Conservation (phyloP, 2,113 vertebrate genomes). For the Genyomyrus donnyi region DNA sequence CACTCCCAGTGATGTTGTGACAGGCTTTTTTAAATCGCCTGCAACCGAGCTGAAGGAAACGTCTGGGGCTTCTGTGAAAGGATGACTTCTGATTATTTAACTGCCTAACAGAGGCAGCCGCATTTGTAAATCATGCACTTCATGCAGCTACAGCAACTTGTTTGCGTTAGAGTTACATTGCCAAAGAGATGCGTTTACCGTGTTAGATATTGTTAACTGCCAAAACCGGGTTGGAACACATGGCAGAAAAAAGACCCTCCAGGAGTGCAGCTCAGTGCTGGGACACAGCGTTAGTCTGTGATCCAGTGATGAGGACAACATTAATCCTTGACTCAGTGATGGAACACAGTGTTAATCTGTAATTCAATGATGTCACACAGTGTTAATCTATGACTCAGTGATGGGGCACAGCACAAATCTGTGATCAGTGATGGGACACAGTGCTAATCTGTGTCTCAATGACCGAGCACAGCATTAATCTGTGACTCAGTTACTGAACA, state of each 20-base stretch:
- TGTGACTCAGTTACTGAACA: neutral
- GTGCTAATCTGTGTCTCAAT: neutral
- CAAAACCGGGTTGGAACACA: neutral
- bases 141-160: neutral
- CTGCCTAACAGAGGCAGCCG: neutral
- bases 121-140: neutral
- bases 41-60: constrained; percentile 35
- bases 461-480: neutral
- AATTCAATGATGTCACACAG: neutral
- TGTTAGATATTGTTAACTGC: neutral
- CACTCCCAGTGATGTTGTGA: constrained; percentile 41
- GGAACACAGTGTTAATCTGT: neutral
- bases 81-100: neutral
- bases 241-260: neutral
- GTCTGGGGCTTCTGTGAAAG: constrained; percentile 27
- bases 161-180: neutral
- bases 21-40: constrained; percentile 40
- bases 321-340: neutral
- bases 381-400: neutral
- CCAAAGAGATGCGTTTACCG: neutral
- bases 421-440: neutral
- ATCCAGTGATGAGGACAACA: neutral
- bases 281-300: neutral
- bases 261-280: neutral
- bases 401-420: neutral